phyloP scores from a whole-genome alignment of 2,113 vertebrate genomes.

The Elephas maximus region DNA sequence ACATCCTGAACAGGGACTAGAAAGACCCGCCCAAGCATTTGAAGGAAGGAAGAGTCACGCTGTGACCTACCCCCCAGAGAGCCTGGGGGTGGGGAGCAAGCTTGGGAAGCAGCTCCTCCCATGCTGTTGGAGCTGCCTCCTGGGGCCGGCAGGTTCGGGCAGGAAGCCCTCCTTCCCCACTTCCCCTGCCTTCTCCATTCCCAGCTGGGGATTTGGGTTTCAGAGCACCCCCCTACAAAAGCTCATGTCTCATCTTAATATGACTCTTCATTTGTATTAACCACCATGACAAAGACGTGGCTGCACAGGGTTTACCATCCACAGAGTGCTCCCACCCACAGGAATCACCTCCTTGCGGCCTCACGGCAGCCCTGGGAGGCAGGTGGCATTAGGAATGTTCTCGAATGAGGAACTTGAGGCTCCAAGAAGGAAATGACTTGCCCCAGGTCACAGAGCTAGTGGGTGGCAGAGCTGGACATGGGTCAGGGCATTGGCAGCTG shows the following conservation, averaged over 20 bases:
- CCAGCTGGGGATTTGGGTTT: conserved; percentile 20
- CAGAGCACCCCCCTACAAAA: neutral
- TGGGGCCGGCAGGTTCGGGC: neutral
- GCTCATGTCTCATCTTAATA: neutral
- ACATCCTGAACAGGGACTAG: neutral
- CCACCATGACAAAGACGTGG: neutral
- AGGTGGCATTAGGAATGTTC: neutral
- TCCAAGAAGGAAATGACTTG: neutral
- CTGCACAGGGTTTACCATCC: neutral
- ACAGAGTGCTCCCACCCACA: neutral
- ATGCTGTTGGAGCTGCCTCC: neutral
- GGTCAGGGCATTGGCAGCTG: neutral
- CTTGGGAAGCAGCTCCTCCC: neutral
- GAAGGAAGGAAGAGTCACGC: neutral
- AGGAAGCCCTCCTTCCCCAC: neutral
- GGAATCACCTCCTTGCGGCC: neutral
- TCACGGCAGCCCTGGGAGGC: neutral
- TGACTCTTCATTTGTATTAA: accelerated
- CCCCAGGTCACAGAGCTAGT: neutral
- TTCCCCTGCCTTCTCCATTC: neutral
- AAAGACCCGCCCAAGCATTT: neutral
- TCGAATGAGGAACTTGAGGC: neutral
- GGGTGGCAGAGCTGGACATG: neutral
- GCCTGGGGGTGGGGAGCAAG: neutral
- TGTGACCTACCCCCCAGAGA: neutral